phyloP scores from a whole-genome alignment of 2,797 vertebrate species.

The Clamator glandarius region DNA sequence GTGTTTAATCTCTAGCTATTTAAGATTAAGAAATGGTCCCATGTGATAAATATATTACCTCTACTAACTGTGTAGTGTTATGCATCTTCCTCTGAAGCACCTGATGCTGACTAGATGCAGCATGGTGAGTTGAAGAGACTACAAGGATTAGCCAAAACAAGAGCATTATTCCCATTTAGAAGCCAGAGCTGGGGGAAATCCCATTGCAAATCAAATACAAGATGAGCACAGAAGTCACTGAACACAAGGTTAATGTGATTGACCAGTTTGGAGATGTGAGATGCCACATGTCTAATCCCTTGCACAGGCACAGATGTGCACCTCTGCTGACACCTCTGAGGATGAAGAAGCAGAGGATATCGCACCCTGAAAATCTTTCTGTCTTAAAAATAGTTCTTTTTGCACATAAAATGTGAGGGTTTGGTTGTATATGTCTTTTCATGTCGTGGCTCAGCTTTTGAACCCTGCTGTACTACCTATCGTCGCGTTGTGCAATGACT shows the following conservation, averaged over 20 bases:
- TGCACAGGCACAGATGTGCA: not conserved
- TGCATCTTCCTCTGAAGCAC: not conserved
- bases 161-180: not conserved
- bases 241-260: not conserved
- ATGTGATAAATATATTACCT: not conserved
- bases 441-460: not conserved
- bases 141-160: not conserved
- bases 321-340: not conserved
- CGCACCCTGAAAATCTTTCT: not conserved
- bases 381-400: not conserved
- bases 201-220: not conserved
- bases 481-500: not conserved
- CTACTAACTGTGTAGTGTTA: not conserved
- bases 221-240: not conserved
- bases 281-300: not conserved
- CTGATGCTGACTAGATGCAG: not conserved
- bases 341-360: not conserved
- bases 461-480: not conserved
- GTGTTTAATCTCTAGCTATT: not conserved
- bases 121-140: not conserved
- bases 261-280: not conserved
- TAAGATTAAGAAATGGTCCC: not conserved
- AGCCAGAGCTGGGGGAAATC: not conserved
- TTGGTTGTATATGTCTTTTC: not conserved
- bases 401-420: not conserved